phyloP scores from a whole-genome alignment of 2,888 invertebrate genomes.

The Plebejus melissa region DNA sequence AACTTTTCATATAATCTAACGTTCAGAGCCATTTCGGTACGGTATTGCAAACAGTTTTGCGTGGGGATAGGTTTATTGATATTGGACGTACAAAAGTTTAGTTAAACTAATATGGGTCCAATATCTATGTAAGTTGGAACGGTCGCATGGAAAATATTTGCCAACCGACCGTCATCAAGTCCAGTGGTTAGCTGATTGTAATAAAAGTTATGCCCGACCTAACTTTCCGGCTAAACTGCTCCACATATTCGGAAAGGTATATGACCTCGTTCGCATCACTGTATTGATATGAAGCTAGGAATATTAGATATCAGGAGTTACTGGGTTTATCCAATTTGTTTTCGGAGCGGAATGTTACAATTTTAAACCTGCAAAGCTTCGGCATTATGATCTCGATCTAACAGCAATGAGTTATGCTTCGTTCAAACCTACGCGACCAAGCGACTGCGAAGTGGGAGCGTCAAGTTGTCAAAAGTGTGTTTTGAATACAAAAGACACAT shows the following conservation, averaged over 20 bases:
- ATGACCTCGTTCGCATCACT: not conserved
- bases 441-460: no score
- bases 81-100: conserved; percentile 26
- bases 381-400: not conserved
- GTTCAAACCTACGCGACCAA: no score
- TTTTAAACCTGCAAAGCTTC: not conserved
- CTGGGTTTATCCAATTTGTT: not conserved
- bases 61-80: conserved; percentile 22
- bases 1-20: not conserved
- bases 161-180: conserved; percentile 59
- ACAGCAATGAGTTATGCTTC: not conserved
- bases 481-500: no score
- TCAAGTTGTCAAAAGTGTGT: no score
- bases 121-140: conserved; percentile 42
- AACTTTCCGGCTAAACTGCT: conserved; percentile 41
- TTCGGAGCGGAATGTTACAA: not conserved
- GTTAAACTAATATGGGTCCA: conserved; percentile 38
- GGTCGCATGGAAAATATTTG: conserved; percentile 58
- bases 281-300: not conserved
- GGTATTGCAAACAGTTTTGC: conserved; percentile 5
- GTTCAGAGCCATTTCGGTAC: conserved; percentile 2
- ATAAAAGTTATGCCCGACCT: conserved; percentile 67
- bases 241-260: not conserved
- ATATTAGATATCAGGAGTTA: not conserved
- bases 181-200: conserved; percentile 68